Evolutionary conservation across 2,888 invertebrate species (phyloP), one percentile per base, ranked within the genome.

Genomic region (Meganola albula): DNA sequence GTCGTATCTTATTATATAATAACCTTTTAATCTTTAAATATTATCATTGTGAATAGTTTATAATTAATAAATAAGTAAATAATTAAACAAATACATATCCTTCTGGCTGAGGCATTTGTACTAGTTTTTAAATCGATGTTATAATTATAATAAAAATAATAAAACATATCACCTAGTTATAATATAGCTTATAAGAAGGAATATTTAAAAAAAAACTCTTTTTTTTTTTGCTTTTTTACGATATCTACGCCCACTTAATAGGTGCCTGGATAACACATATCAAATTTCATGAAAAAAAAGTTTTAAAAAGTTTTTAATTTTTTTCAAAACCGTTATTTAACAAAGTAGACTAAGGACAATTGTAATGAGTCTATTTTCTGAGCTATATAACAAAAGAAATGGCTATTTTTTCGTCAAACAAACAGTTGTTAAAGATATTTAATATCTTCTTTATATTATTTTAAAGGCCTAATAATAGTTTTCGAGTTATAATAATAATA

Each of bases 41-140:
- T 62, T 66, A 67, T 53, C 36, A 57, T 62, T 66, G 67, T 53
- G 59, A 65, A 58, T 53, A 55, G 49, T 58, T 62, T 68, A 59
- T 65, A 63, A 67, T 35, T 57, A 55, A 37, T 33, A 42, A 35
- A 49, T 79, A 80, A 78, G 74, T 76, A 68, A 77, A 76, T 53
- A 67, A 73, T 73, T 74, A 83, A 84, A 84, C 78, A 48, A 68
- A 77, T 74, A 87, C 80, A 86, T 84, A 85, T 85, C 82, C 53
- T 63, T 63, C 77, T 85, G 86, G 85, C 85, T 86, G 86, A 77
- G 85, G 87, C 85, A 86, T 85, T 84, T 84, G 79, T 71, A 71
- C 56, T 69, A 68, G 60, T n/a, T n/a, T 7, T 20, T 20, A 20
- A 64, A 74, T 80, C 50, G 75, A 63, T 80, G 80, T 80, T 79